Evolutionary conservation across 2,113 vertebrate genomes (phyloP).

Genomic region (Lathamus discolor): DNA sequence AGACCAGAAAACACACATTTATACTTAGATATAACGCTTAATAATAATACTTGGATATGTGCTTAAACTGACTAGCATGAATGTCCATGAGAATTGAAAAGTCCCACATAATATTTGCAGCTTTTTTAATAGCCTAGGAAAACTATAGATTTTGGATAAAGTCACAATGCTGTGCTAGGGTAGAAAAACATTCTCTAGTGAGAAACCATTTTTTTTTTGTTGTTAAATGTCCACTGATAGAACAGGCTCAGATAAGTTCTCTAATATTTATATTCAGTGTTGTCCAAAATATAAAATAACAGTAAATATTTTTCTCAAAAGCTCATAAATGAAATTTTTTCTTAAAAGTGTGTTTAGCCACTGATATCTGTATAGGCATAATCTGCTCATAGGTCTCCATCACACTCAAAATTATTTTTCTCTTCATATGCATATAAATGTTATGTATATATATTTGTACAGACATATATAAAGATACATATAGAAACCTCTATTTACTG

Average conservation of each 20-base stretch:
- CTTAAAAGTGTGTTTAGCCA: background rate
- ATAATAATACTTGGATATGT: background rate
- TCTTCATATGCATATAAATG: background rate
- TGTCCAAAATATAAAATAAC: background rate
- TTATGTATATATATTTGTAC: background rate
- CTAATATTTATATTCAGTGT: background rate
- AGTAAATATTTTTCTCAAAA: background rate
- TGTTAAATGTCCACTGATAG: background rate
- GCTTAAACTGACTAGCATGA: background rate
- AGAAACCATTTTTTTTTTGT: background rate
- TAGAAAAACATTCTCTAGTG: background rate
- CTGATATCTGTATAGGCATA: background rate
- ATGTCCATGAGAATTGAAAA: background rate
- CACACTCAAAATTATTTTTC: background rate
- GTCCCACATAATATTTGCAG: background rate
- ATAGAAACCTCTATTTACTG: background rate
- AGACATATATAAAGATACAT: background rate
- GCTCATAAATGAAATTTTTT: background rate
- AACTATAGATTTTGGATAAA: background rate
- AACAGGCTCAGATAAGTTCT: background rate
- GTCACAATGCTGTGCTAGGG: background rate
- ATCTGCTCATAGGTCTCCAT: background rate
- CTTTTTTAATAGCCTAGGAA: background rate
- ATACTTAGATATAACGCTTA: background rate
- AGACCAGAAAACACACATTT: background rate